These are phyloP conservation scores for Ecdyonurus torrentis DNA, from an alignment of 2,888 invertebrate species.

Conservation along the genomic window DNA sequence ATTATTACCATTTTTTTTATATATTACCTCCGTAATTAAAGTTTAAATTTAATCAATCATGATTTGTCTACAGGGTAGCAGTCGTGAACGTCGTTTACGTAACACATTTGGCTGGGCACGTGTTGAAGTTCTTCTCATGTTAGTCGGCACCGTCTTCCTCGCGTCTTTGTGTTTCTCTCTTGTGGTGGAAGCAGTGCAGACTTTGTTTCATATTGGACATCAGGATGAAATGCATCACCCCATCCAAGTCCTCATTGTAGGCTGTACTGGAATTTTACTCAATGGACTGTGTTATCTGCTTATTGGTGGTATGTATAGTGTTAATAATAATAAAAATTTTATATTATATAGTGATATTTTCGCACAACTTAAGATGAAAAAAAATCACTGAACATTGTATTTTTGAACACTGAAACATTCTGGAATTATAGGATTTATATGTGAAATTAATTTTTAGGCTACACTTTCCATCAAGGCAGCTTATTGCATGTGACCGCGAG, in stretches of 20 bases:
- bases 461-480: constrained; percentile 53
- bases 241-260: constrained; percentile 53
- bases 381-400: too few relatives aligned
- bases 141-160: constrained; percentile 65
- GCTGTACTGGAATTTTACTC: constrained; percentile 48
- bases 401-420: too few relatives aligned
- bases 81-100: constrained; percentile 42
- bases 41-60: too few relatives aligned
- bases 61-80: not conserved
- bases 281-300: constrained; percentile 63
- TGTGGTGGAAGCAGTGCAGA: constrained; percentile 64
- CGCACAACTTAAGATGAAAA: too few relatives aligned
- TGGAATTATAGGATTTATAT: too few relatives aligned
- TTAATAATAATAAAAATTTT: too few relatives aligned
- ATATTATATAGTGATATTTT: too few relatives aligned
- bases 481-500: constrained; percentile 44
- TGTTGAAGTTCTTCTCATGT: constrained; percentile 69
- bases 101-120: constrained; percentile 90
- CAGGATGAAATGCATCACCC: constrained; percentile 54
- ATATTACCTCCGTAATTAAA: too few relatives aligned
- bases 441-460: constrained; percentile 26
- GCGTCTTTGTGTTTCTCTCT: constrained; percentile 69
- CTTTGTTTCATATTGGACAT: constrained; percentile 55
- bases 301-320: constrained; percentile 45
- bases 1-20: too few relatives aligned